Conservation (phyloP, 1,140 invertebrate species). For the Leucophenga varia region DNA sequence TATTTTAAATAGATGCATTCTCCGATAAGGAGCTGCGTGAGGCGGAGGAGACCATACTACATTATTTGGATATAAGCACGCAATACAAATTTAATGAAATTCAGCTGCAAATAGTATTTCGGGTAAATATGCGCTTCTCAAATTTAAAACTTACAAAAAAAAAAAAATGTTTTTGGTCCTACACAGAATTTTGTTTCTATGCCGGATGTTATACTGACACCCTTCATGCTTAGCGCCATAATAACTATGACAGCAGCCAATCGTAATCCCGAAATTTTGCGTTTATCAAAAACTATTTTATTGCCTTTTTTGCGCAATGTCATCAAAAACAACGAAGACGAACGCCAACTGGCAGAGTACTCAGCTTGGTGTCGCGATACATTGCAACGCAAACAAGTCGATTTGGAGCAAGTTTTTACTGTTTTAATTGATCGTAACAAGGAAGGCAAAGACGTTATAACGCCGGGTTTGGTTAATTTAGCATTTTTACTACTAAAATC, state of each 20-base stretch:
- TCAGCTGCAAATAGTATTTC: constrained; percentile 34
- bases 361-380: constrained; percentile 52
- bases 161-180: neutral
- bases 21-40: constrained; percentile 51
- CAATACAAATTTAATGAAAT: constrained; percentile 45
- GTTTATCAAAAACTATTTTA: constrained; percentile 32
- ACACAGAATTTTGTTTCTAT: constrained; percentile 40
- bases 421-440: constrained; percentile 53
- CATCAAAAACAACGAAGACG: constrained; percentile 45
- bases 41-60: constrained; percentile 48
- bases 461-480: constrained; percentile 42
- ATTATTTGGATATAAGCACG: constrained; percentile 51
- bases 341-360: constrained; percentile 29
- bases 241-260: constrained; percentile 46
- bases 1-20: constrained; percentile 33
- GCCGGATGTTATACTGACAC: constrained; percentile 47
- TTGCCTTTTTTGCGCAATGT: constrained; percentile 46
- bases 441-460: constrained; percentile 50
- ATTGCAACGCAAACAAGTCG: constrained; percentile 38
- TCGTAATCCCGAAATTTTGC: constrained; percentile 40
- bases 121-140: constrained; percentile 18
- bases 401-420: constrained; percentile 41
- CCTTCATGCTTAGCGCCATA: constrained; percentile 48
- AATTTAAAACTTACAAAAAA: neutral
- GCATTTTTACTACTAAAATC: constrained; percentile 43